Percentiles rank a stretch among this genome's conserved stretches.
Conservation (phyloP, 2,888 invertebrate genomes). For the Cantharis rufa region DNA sequence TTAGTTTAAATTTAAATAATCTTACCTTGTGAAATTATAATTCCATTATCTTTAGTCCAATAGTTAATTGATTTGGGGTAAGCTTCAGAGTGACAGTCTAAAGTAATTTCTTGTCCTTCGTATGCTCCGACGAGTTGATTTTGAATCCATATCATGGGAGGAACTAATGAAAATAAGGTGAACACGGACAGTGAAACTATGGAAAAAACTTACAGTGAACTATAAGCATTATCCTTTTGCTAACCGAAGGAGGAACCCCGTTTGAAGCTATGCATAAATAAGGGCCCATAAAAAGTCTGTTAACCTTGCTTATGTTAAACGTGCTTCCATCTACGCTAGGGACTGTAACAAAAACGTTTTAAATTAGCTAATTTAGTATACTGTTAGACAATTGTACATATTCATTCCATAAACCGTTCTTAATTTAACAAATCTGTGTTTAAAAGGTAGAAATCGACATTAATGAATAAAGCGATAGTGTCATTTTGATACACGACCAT, state of each 20-base stretch:
- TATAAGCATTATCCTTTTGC: conserved; percentile 84
- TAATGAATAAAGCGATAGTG: conserved; percentile 25
- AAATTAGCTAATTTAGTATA: not conserved
- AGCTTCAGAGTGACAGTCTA: conserved; percentile 76
- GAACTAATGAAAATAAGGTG: conserved; percentile 58
- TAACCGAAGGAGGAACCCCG: conserved; percentile 84
- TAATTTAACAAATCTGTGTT: conserved; percentile 4
- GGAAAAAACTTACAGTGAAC: conserved; percentile 70
- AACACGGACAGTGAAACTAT: not conserved
- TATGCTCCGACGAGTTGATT: conserved; percentile 73
- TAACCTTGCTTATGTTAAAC: conserved; percentile 70
- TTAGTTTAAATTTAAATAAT: conserved; percentile 14
- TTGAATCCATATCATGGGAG: conserved; percentile 74
- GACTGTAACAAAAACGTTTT: conserved; percentile 55
- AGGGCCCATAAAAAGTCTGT: conserved; percentile 76
- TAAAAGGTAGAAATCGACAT: conserved; percentile 15
- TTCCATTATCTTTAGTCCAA: conserved; percentile 72
- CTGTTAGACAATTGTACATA: not conserved
- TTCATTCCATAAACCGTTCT: not conserved
- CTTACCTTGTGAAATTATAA: conserved; percentile 66
- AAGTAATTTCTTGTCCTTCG: conserved; percentile 66
- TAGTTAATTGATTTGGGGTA: conserved; percentile 74
- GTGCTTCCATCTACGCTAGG: conserved; percentile 68
- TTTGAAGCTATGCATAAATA: conserved; percentile 80
- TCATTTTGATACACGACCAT: conserved; percentile 38